Evolutionary conservation across 2,888 invertebrate genomes (phyloP).

Genomic region (Hirtodrosophila alboralis): DNA sequence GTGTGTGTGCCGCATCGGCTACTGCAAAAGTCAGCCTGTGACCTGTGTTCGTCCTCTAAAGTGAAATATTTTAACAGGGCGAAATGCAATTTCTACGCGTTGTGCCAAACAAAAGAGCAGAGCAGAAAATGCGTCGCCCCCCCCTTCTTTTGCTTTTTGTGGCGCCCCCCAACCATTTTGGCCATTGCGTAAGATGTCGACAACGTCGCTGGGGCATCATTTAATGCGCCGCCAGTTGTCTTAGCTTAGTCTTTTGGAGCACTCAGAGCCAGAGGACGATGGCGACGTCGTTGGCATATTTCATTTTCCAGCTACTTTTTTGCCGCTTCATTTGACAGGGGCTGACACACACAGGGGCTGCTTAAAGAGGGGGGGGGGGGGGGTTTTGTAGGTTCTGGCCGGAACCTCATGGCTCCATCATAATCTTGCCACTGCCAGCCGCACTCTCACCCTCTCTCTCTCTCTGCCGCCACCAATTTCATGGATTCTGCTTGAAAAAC

Average conservation of each 20-base stretch:
- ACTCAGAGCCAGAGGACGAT: slow-evolving; percentile 18
- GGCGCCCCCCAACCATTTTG: slow-evolving; percentile 27
- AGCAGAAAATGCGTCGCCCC: too few species aligned
- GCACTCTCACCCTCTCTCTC: slow-evolving; percentile 29
- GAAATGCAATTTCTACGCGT: slow-evolving; percentile 74
- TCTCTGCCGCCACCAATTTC: too few species aligned
- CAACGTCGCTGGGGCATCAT: slow-evolving; percentile 82
- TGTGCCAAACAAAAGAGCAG: slow-evolving; percentile 52
- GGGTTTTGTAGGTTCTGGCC: not conserved
- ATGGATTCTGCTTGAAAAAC: slow-evolving; percentile 56
- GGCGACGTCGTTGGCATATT: slow-evolving; percentile 80
- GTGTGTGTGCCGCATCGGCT: slow-evolving; percentile 48
- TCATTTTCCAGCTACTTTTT: slow-evolving; percentile 81
- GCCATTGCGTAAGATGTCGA: slow-evolving; percentile 74
- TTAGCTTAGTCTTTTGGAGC: slow-evolving; percentile 40
- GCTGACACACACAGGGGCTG: slow-evolving; percentile 3
- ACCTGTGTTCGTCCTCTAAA: slow-evolving; percentile 83
- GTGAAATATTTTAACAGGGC: slow-evolving; percentile 80
- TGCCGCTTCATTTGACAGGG: slow-evolving; percentile 83
- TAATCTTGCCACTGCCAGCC: slow-evolving; percentile 65
- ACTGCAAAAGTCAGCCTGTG: slow-evolving; percentile 77
- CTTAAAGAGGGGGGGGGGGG: not conserved
- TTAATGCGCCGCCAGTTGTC: slow-evolving; percentile 80
- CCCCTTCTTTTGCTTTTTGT: too few species aligned
- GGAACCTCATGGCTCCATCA: slow-evolving; percentile 55